These are phyloP conservation scores for Harpegnathos saltator DNA, from an alignment of 1,140 invertebrate species.

Conservation along the genomic window DNA sequence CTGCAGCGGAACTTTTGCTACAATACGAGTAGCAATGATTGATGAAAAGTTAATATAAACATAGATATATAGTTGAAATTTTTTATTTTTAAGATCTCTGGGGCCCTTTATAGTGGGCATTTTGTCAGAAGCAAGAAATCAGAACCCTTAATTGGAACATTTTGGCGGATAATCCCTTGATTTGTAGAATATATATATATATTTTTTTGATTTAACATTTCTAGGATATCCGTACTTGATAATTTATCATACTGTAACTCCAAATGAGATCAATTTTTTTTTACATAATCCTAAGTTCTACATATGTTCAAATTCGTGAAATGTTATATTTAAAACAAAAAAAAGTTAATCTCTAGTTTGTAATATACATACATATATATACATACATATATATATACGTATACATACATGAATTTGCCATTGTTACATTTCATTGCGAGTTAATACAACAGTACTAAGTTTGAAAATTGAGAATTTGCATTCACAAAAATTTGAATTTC, in stretches of 20 bases:
- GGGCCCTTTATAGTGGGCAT: too few species aligned
- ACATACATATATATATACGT: neutral
- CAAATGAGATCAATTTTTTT: constrained; percentile 57
- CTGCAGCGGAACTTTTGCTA: constrained; percentile 11
- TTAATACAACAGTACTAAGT: too few species aligned
- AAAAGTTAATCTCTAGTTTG: constrained; percentile 14
- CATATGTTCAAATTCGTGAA: constrained; percentile 39
- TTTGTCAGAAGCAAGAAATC: too few species aligned
- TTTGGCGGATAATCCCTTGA: constrained; percentile 16
- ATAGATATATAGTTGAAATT: neutral
- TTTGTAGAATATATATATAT: too few species aligned
- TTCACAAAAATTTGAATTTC: too few species aligned
- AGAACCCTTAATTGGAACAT: neutral
- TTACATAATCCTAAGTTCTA: constrained; percentile 50
- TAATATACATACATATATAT: constrained; percentile 28
- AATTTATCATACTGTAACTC: constrained; percentile 22
- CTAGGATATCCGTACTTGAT: constrained; percentile 38
- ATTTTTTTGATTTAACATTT: constrained; percentile 16
- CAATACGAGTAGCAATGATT: constrained; percentile 40
- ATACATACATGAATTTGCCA: too few species aligned
- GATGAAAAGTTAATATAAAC: constrained; percentile 43
- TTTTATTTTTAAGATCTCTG: too few species aligned
- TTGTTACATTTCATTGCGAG: too few species aligned
- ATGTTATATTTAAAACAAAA: constrained; percentile 50
- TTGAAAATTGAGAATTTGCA: too few species aligned